Evolutionary conservation across 2,797 vertebrate species (phyloP), one percentile per base, ranked within the genome.

Genomic region (Pelobates cultripes): DNA sequence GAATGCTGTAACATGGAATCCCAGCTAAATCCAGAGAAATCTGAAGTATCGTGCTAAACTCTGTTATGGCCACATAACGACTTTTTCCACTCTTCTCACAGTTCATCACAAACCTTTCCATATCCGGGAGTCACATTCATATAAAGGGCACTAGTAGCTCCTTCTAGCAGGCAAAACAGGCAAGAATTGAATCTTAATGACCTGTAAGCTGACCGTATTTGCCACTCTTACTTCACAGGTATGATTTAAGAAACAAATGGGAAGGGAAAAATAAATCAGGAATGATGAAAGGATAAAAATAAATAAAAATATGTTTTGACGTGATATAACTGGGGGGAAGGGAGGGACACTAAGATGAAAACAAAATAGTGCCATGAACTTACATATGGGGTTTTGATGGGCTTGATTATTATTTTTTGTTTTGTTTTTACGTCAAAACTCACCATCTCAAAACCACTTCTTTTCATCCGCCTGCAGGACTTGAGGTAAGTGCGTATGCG

Each of bases 361-460:
- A 93, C 90, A 90, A 91, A 94, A 94, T 93, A 89, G 93, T 93
- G 94, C 86, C 92, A 94, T 95, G 94, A 91, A 90, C 92, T 93
- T 92, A 94, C 93, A 91, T 90, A 87, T 92, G 92, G 91, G 61
- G 86, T 91, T 93, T 92, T 89, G 93, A 94, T 94, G 93, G 93
- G 92, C 92, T 94, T 93, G 93, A 91, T 93, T 94, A 94, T 51
- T 51, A 6, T 51, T 51, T 94, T 94, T 89, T 87, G 86, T 94
- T 94, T 51, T 51, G 5, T 51, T 51, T 94, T 94, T 89, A 87
- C 86, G 88, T 93, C 89, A 92, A 88, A 93, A 95, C 94, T 95
- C 94, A 95, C 94, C 94, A 94, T 94, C 93, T 95, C 94, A 94
- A 94, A 95, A 94, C 93, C 94, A 95, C 94, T 95, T 93, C 93